These are phyloP conservation scores for Hydropsyche tenuis DNA, from an alignment of 1,140 invertebrate species.

Conservation along the genomic window DNA sequence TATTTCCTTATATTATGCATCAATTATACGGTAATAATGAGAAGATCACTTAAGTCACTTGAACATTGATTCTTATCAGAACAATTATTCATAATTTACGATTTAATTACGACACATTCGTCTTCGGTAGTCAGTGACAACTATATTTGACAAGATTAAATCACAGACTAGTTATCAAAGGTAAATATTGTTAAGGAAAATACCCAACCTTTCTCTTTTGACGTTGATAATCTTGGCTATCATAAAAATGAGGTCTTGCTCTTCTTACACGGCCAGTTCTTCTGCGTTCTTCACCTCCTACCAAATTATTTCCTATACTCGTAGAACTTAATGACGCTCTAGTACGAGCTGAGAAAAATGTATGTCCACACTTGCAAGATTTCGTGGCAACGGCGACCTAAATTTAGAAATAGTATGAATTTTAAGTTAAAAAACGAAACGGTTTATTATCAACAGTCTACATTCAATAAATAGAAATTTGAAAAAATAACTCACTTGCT, in stretches of 20 bases:
- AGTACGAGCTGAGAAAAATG: conserved; percentile 72
- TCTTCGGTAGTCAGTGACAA: too few species aligned
- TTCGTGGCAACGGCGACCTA: conserved; percentile 83
- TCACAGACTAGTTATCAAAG: neutral
- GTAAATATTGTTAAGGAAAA: too few species aligned
- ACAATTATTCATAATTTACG: too few species aligned
- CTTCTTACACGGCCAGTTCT: conserved; percentile 77
- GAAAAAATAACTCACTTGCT: conserved; percentile 67
- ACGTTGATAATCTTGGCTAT: conserved; percentile 78
- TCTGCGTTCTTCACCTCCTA: conserved; percentile 62
- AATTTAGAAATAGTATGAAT: conserved; percentile 4
- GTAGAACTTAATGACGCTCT: conserved; percentile 58
- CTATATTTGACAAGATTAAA: too few species aligned
- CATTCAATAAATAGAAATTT: neutral
- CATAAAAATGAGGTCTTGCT: conserved; percentile 83
- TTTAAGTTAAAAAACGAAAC: too few species aligned
- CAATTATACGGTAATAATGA: too few species aligned
- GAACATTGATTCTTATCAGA: too few species aligned
- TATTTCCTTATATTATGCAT: too few species aligned
- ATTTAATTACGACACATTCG: too few species aligned
- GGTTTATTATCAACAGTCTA: too few species aligned
- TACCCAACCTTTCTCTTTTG: conserved; percentile 66
- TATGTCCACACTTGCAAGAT: conserved; percentile 79
- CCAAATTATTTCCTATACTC: conserved; percentile 40
- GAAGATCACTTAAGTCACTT: too few species aligned